phyloP scores from a whole-genome alignment of 2,888 invertebrate species.

The Nomada hirtipes region DNA sequence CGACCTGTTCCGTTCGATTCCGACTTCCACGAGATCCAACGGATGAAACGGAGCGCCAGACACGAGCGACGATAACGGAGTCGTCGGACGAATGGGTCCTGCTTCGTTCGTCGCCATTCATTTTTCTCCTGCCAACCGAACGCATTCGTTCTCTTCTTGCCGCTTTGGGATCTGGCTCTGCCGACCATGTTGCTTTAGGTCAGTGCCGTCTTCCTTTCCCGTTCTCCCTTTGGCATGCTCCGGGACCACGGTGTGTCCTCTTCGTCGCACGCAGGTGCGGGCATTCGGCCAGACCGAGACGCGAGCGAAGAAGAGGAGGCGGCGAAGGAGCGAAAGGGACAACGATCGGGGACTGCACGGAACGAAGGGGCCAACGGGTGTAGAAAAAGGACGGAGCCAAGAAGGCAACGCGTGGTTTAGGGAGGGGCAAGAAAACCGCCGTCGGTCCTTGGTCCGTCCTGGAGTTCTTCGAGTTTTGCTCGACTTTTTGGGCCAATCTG shows the following conservation, averaged over 20 bases:
- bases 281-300: constrained; percentile 41
- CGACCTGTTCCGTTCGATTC: not conserved
- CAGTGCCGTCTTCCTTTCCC: constrained; percentile 76
- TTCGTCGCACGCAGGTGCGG: constrained; percentile 57
- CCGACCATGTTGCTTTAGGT: constrained; percentile 80
- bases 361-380: constrained; percentile 56
- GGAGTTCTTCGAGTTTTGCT: constrained; percentile 71
- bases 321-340: constrained; percentile 5
- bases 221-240: constrained; percentile 38
- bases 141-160: constrained; percentile 68
- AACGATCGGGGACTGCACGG: constrained; percentile 30
- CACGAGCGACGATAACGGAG: not conserved
- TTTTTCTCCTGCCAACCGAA: constrained; percentile 59
- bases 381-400: constrained; percentile 50
- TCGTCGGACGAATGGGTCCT: constrained; percentile 8
- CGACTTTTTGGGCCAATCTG: constrained; percentile 68
- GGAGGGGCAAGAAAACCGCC: constrained; percentile 71
- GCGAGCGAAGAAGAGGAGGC: constrained; percentile 13
- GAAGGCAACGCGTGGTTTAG: constrained; percentile 68
- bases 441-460: constrained; percentile 68
- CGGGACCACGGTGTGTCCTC: constrained; percentile 45
- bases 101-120: constrained; percentile 62
- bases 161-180: constrained; percentile 70
- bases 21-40: not conserved
- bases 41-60: not conserved